These are phyloP conservation scores for Chamaetylas fuelleborni DNA, from an alignment of 2,113 vertebrate species.

Conservation along the genomic window DNA sequence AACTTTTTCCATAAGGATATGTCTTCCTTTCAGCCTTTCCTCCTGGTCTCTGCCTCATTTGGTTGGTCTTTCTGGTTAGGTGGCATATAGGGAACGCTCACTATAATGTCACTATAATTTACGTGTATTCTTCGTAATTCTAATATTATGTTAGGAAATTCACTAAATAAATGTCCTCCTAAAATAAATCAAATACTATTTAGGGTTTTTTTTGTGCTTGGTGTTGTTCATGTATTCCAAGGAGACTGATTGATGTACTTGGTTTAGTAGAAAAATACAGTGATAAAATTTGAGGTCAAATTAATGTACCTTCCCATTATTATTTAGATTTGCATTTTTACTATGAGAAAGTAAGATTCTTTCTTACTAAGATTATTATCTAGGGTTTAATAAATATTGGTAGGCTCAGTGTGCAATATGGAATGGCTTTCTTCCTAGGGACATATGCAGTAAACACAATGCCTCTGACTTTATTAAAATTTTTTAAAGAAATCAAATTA, in stretches of 20 bases:
- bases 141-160: not conserved
- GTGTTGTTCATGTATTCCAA: not conserved
- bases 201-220: not conserved
- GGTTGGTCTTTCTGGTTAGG: not conserved
- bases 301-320: not conserved
- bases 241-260: not conserved
- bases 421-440: not conserved
- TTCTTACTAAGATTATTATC: not conserved
- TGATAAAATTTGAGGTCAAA: not conserved
- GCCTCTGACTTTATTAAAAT: not conserved
- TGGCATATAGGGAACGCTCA: rapidly evolving
- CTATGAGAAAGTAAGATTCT: not conserved
- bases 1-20: not conserved
- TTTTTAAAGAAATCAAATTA: not conserved
- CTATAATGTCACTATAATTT: not conserved
- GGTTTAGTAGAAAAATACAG: not conserved
- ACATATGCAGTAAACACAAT: not conserved
- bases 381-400: not conserved
- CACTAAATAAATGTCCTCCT: not conserved
- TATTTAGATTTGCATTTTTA: not conserved
- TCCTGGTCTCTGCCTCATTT: not conserved
- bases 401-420: not conserved
- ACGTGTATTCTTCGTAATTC: not conserved
- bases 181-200: not conserved
- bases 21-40: not conserved